Percentiles rank a stretch among this genome's conserved stretches.
These are phyloP conservation scores for Prosapia bicincta DNA, from an alignment of 2,888 invertebrate genomes.

Conservation along the genomic window DNA sequence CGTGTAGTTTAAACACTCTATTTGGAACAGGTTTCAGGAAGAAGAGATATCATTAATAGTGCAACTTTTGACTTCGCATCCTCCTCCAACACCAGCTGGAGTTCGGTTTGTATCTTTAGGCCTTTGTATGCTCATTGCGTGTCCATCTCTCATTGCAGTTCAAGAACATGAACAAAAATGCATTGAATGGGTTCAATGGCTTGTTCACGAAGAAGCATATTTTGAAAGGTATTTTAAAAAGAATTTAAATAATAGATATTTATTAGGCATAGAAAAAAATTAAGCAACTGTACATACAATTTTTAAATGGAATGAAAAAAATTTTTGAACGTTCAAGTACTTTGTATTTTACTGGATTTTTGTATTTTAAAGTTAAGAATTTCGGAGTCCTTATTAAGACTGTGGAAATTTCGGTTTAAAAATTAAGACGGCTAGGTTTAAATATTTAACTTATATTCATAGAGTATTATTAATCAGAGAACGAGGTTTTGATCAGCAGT, in stretches of 20 bases:
- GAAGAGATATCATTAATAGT: constrained; percentile 85
- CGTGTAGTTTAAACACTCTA: too few species aligned
- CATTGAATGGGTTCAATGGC: constrained; percentile 92
- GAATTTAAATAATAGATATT: too few species aligned
- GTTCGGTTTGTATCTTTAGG: constrained; percentile 90
- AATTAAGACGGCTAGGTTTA: too few species aligned
- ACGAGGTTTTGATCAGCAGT: too few species aligned
- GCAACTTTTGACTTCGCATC: constrained; percentile 81
- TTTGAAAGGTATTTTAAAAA: constrained; percentile 73
- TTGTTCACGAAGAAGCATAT: constrained; percentile 86
- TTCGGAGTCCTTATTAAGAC: too few species aligned
- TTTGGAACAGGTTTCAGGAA: constrained; percentile 67
- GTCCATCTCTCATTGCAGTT: constrained; percentile 76
- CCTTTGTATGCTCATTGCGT: constrained; percentile 91
- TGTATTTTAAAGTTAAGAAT: too few species aligned
- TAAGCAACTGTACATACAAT: too few species aligned
- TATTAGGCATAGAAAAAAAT: too few species aligned
- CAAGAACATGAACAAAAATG: constrained; percentile 78
- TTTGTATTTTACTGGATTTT: neutral
- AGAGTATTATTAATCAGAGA: too few species aligned
- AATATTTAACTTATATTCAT: too few species aligned
- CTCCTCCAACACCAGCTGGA: constrained; percentile 86
- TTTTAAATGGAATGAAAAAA: neutral
- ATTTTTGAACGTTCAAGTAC: neutral
- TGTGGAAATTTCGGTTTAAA: too few species aligned